phyloP scores from a whole-genome alignment of 2,797 vertebrate species.

The Chelon labrosus region DNA sequence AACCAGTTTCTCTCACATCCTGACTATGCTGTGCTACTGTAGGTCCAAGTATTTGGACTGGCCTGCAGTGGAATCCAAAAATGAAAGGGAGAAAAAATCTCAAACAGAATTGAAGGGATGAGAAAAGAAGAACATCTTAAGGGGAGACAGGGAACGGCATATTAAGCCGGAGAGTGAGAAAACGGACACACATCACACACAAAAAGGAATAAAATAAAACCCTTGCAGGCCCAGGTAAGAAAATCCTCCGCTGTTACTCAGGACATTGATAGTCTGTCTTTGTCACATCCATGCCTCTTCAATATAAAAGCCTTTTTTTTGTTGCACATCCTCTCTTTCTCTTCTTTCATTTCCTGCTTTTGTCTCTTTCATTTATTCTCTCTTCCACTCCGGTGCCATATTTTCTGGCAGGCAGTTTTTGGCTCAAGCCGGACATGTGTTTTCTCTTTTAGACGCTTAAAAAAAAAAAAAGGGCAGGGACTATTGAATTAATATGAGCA shows the following conservation, averaged over 20 bases:
- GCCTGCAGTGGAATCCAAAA: no score
- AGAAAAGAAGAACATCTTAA: no score
- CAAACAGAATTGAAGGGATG: no score
- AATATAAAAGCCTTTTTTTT: not conserved
- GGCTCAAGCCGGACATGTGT: slow-evolving; percentile 13
- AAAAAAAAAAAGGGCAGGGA: not conserved
- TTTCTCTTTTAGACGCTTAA: slow-evolving; percentile 21
- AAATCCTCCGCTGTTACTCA: not conserved
- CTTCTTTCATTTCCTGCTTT: slow-evolving; percentile 11
- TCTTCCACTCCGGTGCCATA: slow-evolving; percentile 4
- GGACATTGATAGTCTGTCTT: no score
- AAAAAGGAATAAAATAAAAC: no score
- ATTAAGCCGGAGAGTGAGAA: no score
- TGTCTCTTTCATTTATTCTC: not conserved
- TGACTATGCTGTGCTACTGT: no score
- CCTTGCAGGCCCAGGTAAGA: not conserved
- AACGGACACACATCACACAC: no score
- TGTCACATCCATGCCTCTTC: not conserved
- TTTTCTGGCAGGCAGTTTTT: slow-evolving; percentile 21
- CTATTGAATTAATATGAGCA: slow-evolving; percentile 25
- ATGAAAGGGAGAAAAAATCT: no score
- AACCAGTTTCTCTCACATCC: no score
- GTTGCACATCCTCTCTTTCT: slow-evolving; percentile 1
- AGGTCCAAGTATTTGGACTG: no score
- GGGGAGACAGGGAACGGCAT: no score